phyloP scores from a whole-genome alignment of 2,797 vertebrate species.

The Sylvilagus floridanus region DNA sequence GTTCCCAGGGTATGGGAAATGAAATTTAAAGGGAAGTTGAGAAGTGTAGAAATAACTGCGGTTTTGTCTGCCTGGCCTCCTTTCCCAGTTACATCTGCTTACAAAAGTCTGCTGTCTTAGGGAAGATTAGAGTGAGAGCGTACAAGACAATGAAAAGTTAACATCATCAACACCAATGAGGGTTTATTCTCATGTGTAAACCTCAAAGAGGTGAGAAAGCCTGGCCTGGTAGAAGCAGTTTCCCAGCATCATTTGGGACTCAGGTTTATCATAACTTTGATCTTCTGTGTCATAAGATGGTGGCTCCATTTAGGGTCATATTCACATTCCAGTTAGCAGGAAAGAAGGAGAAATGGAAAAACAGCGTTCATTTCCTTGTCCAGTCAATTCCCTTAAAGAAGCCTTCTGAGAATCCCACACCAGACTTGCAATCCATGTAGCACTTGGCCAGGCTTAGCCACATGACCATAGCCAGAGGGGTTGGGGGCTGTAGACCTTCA shows the following conservation, averaged over 20 bases:
- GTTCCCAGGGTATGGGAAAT: background rate
- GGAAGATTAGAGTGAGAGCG: background rate
- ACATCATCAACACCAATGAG: background rate
- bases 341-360: background rate
- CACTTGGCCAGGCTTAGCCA: background rate
- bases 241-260: background rate
- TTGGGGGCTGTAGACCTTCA: background rate
- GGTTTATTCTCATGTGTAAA: background rate
- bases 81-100: background rate
- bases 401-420: background rate
- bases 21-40: slow-evolving; percentile 19
- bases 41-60: background rate
- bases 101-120: background rate
- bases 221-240: background rate
- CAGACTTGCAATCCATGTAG: background rate
- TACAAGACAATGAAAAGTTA: background rate
- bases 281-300: background rate
- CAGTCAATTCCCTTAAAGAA: slow-evolving; percentile 3
- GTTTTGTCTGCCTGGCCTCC: background rate
- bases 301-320: background rate
- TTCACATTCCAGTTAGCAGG: background rate
- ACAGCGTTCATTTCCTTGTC: background rate
- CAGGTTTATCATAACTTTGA: background rate
- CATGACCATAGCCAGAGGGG: background rate
- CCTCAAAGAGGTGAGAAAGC: background rate